Base-by-base conservation (phyloP, 1,140 invertebrate genomes). In the Drosophila insularis region DNA sequence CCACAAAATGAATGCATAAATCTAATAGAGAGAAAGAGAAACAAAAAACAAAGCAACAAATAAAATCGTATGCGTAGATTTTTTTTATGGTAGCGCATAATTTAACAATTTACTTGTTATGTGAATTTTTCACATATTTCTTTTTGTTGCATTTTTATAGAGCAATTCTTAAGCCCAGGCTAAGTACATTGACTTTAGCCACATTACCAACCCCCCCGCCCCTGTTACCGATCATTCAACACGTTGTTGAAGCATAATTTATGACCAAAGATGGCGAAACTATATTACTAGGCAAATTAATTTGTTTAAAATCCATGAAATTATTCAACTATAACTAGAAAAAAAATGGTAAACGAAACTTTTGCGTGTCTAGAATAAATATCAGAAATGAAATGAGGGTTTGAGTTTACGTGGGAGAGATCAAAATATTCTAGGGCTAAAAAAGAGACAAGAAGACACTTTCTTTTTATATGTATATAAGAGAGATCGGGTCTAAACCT, bases 291-390 rank as follows among this genome's bases (percentile, higher is more conserved):
- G 39, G 60, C 65, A 84, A 50, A 84, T 84, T 80, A 85, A 70
- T 72, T 69, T 78, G 80, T 53, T 68, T 84, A 73, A 71, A 43
- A 65, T 21, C 80, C 76, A 82, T 82, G 66, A 84, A 84, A 84
- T 79, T 79, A 73, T 66, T 31, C 70, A 40, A 40, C 32, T 43
- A 35, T 31, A 35, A 60, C 39, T 27, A 50, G 21, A 56, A 62
- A 63, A 62, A 63, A 63, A 35, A 11, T 27, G 0, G 27, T 58
- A 35, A 35, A 32, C 60, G 27, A 68, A 68, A 31, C 61, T 21
- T 53, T 31, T 70, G 70, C 75, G 70, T 79, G 63, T 68, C 63
- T 80, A 43, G 37, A 39, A 63, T 39, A 31, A 31, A 56, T 46
- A 55, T 59, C 32, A 39, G 56, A 74, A 58, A 43, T 37, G 71